Evolutionary conservation across 2,888 invertebrate species (phyloP).

Genomic region (Chloromyia formosa): DNA sequence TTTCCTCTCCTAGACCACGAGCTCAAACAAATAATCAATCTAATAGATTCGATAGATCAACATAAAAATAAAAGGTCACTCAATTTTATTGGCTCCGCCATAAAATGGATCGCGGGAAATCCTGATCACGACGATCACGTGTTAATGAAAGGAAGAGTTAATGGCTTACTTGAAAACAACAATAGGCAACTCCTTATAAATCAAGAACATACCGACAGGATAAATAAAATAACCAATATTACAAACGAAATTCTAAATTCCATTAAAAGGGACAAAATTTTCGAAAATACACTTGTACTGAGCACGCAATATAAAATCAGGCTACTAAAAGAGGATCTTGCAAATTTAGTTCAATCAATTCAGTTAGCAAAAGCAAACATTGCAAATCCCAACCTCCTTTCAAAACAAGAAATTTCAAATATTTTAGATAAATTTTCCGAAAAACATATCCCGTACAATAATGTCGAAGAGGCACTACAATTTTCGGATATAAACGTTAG

Average conservation of each 20-base stretch:
- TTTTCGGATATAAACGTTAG: slow-evolving; percentile 24
- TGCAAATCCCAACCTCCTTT: slow-evolving; percentile 20
- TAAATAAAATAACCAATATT: too few species aligned
- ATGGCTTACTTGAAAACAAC: too few species aligned
- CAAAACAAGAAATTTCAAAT: slow-evolving; percentile 2
- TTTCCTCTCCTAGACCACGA: not conserved
- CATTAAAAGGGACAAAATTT: slow-evolving; percentile 10
- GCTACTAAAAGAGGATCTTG: slow-evolving; percentile 7
- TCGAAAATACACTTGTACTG: slow-evolving; percentile 10
- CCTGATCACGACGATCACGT: slow-evolving; percentile 28
- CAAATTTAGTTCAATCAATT: not conserved
- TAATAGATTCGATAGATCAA: not conserved
- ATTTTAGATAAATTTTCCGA: slow-evolving; percentile 19
- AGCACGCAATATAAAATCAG: slow-evolving; percentile 24
- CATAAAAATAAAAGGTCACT: slow-evolving; percentile 19
- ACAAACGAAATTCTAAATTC: slow-evolving; percentile 4
- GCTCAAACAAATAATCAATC: not conserved
- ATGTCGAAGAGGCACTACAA: slow-evolving; percentile 28
- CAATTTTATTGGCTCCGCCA: slow-evolving; percentile 32
- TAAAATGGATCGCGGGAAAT: slow-evolving; percentile 33
- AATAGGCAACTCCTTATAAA: too few species aligned
- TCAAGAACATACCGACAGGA: too few species aligned
- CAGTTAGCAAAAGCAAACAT: not conserved
- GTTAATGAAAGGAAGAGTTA: slow-evolving; percentile 23
- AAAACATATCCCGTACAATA: slow-evolving; percentile 30